Base-by-base conservation (phyloP, 1,140 invertebrate genomes). In the Chymomyza costata region DNA sequence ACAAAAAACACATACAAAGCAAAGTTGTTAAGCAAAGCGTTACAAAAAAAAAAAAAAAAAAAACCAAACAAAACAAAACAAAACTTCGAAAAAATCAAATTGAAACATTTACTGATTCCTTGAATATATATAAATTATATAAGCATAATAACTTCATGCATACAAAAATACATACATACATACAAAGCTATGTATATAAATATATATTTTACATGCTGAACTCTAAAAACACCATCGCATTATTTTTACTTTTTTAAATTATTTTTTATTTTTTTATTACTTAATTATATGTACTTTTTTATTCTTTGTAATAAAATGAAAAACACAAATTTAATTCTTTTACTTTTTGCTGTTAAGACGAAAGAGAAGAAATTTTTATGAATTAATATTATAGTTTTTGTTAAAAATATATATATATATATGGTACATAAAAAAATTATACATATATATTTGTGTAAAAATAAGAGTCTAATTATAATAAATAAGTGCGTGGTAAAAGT, bases 161-260 rank as follows among this genome's bases (percentile, higher is more conserved):
- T 16, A 50, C 25, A 60, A 11, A 54, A 19, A 59, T 11, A 34
- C 6, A 55, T 6, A 40, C 35, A 46, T 14, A 28, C 16, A 39
- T 7, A 44, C 19, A 55, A 8, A 47, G n/a, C n/a, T 37, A 55
- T 44, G 41, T 28, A 44, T 10, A 38, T 31, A 34, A 31, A 44
- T 57, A 57, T 56, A 52, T 41, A 28, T 54, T 66, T 59, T 63
- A 56, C 51, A 55, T 54, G 62, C 52, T 61, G 73, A 81, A 83
- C 80, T 83, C 80, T 81, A 81, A 76, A 83, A 80, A 74, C 34
- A 83, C 80, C 73, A 80, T 80, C 73, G 71, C 80, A 83, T 80
- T 82, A 82, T 74, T 61, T 69, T 80, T 70, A 74, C 54, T 60
- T 69, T 58, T 82, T 78, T 68, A 76, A 76, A 78, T 69, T 73